These are phyloP conservation scores for Luscinia luscinia DNA, from an alignment of 2,797 vertebrate species.

Conservation along the genomic window DNA sequence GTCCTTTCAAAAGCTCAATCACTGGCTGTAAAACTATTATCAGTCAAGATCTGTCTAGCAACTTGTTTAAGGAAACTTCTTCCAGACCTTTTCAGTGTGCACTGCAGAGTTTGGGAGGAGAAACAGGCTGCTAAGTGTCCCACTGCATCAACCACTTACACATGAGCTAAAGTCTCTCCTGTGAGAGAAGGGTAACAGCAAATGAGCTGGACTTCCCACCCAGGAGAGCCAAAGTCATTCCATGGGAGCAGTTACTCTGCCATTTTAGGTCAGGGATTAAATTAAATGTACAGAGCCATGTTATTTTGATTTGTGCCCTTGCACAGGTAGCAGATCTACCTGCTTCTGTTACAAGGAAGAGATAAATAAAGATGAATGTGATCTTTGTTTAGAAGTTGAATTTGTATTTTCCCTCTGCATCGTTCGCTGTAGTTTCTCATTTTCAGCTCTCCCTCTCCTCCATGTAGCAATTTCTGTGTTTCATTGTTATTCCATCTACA, in stretches of 20 bases:
- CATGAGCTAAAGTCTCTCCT: background rate
- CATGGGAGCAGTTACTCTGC: background rate
- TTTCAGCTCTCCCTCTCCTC: background rate
- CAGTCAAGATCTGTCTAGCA: background rate
- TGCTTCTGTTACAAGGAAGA: background rate
- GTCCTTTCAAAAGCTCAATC: background rate
- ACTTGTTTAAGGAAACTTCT: background rate
- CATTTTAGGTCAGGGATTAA: background rate
- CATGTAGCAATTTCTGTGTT: background rate
- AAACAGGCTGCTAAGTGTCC: background rate
- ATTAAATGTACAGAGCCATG: background rate
- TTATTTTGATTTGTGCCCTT: background rate
- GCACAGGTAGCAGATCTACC: background rate
- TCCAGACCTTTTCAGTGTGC: background rate
- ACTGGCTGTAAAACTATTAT: background rate
- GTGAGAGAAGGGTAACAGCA: background rate
- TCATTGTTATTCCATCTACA: slow-evolving; percentile 20
- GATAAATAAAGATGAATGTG: background rate
- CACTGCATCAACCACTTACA: background rate
- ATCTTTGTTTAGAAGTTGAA: background rate
- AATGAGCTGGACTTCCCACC: background rate
- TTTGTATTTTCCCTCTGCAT: background rate
- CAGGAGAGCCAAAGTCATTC: background rate
- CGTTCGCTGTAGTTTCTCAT: background rate
- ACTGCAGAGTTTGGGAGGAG: background rate